phyloP scores from a whole-genome alignment of 2,113 vertebrate species.

The Alces alces region DNA sequence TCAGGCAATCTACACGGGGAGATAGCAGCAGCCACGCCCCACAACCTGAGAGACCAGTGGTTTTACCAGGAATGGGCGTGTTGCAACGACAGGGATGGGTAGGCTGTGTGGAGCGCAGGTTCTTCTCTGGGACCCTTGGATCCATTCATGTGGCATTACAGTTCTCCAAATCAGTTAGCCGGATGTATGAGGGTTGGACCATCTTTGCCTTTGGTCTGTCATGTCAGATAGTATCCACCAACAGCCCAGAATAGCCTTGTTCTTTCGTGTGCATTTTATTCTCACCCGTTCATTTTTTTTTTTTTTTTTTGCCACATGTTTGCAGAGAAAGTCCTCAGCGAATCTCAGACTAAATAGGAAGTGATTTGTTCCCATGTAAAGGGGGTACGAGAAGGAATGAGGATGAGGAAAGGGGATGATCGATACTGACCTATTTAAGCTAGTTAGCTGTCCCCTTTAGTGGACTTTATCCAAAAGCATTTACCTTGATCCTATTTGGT shows the following conservation, averaged over 20 bases:
- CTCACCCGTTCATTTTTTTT: background rate
- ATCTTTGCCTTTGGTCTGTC: background rate
- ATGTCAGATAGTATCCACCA: background rate
- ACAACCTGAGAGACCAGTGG: background rate
- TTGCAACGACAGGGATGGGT: background rate
- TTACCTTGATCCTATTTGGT: background rate
- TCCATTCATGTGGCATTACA: background rate
- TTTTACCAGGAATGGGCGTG: background rate
- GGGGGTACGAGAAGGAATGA: background rate
- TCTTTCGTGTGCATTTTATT: background rate
- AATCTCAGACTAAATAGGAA: constrained; percentile 73
- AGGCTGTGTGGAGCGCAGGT: background rate
- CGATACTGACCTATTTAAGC: background rate
- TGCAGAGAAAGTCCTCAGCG: constrained; percentile 60
- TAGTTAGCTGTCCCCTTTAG: background rate
- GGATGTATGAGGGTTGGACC: background rate
- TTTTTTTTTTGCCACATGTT: background rate
- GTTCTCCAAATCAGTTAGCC: background rate
- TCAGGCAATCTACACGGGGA: background rate
- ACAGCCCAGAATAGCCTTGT: background rate
- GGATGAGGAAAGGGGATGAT: background rate
- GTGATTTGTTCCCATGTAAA: constrained; percentile 32
- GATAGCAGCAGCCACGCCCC: background rate
- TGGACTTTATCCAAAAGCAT: background rate
- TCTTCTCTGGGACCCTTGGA: background rate